Percentiles rank a stretch among this genome's conserved stretches.
phyloP scores from a whole-genome alignment of 2,797 vertebrate genomes.

The Acanthopagrus latus region DNA sequence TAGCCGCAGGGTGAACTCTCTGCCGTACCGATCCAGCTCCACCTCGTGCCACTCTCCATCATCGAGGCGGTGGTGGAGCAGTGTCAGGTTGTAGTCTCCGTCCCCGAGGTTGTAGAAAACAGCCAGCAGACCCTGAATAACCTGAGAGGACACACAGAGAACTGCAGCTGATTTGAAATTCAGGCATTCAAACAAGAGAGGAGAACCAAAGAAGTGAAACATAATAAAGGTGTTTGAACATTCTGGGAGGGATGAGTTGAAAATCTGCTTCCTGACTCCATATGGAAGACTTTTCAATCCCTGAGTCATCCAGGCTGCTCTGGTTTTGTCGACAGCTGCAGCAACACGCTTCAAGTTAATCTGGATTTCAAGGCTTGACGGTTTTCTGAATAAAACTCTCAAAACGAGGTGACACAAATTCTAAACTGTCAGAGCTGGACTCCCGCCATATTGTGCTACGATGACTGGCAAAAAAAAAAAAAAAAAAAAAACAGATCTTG shows the following conservation, averaged over 20 bases:
- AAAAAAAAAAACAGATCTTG: slow-evolving; percentile 55
- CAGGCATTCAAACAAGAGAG: slow-evolving; percentile 15
- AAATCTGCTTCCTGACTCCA: background rate
- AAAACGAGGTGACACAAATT: slow-evolving; percentile 49
- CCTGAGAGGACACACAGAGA: slow-evolving; percentile 63
- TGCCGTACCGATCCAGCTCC: slow-evolving; percentile 88
- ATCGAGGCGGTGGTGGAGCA: slow-evolving; percentile 85
- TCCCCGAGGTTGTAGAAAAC: slow-evolving; percentile 93
- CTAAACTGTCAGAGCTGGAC: slow-evolving; percentile 41
- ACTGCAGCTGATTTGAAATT: background rate
- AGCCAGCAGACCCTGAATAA: slow-evolving; percentile 86
- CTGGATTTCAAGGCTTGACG: slow-evolving; percentile 16
- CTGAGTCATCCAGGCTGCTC: slow-evolving; percentile 1
- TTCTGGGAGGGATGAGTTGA: background rate
- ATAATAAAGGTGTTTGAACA: background rate
- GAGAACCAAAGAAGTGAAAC: background rate
- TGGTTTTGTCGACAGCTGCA: slow-evolving; percentile 31
- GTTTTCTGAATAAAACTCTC: slow-evolving; percentile 28
- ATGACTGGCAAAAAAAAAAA: slow-evolving; percentile 48
- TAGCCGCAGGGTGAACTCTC: slow-evolving; percentile 89
- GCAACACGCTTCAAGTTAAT: background rate
- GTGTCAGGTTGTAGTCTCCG: slow-evolving; percentile 86
- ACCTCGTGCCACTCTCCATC: slow-evolving; percentile 91
- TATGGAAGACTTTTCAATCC: background rate
- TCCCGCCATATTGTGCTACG: slow-evolving; percentile 28